These are phyloP conservation scores for Chionodraco myersi DNA, from an alignment of 2,113 vertebrate species.

Conservation along the genomic window DNA sequence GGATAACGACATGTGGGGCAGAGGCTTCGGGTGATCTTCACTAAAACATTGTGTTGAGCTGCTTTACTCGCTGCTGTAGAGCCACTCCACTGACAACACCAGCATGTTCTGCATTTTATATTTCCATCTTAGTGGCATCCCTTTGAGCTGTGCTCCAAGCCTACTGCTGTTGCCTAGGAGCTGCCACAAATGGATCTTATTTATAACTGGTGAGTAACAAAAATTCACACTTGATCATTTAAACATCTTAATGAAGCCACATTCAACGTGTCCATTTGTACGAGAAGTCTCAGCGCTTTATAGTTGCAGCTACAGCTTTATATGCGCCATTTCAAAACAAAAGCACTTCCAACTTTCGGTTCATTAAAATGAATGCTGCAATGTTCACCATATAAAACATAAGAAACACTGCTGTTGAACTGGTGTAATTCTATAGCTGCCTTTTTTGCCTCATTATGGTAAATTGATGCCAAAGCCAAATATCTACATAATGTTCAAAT, in stretches of 20 bases:
- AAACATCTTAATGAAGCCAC: background rate
- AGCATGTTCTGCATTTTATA: constrained; percentile 10
- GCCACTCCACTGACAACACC: background rate
- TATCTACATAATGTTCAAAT: background rate
- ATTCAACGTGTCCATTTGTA: background rate
- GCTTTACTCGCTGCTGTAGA: background rate
- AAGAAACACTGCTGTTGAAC: background rate
- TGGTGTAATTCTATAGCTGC: background rate
- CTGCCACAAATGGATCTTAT: too few relatives aligned
- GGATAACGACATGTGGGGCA: background rate
- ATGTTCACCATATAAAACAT: background rate
- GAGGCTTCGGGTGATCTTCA: background rate
- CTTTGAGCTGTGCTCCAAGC: background rate
- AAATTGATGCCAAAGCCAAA: background rate
- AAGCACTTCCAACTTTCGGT: background rate
- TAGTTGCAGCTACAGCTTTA: background rate
- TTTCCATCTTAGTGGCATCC: background rate
- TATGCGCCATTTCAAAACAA: background rate
- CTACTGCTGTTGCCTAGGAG: too few relatives aligned
- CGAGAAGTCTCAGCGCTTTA: background rate
- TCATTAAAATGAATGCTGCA: background rate
- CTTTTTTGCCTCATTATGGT: background rate
- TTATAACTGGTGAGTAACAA: too few relatives aligned
- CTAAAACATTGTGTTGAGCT: background rate
- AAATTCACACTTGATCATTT: background rate